Base-by-base conservation (phyloP, 2,888 invertebrate genomes). In the Leptopilina myrica region DNA sequence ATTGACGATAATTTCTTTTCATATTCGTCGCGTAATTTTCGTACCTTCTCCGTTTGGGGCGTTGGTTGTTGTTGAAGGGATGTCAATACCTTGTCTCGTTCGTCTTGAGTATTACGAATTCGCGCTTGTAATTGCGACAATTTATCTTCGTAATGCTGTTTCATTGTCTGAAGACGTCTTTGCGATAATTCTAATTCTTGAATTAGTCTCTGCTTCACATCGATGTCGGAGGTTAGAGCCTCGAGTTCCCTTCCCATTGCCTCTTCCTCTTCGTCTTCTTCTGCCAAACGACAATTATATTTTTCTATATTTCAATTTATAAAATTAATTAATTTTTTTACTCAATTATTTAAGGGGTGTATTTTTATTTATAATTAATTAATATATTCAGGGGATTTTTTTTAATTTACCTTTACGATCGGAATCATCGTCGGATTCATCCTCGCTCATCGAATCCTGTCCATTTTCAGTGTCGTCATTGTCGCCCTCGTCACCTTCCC, bases 171-270 rank as follows among this genome's bases (percentile, higher is more conserved):
- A 89, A 99, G 93, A 73, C 98, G 93, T 77, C 96, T 94, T 90
- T 99, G 98, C 0, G 97, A 97, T 79, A 95, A 92, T 91, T 99
- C 99, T 84, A 99, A 92, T 88, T 99, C 98, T 88, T 98, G 98
- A 83, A 99, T 98, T 66, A 99, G 93, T 79, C 97, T 96, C 85
- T 98, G 97, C 91, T 99, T 99, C 78, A 98, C 96, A 89, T 97
- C 97, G 84, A 99, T 99, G 92, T 99, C 98, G 69, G 96, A 96
- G 79, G 97, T 98, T 15, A 99, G 92, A 11, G 96, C 96, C 14
- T 97, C 96, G 80, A 99, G 92, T 90, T 98, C 97, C 49, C 96
- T 96, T 84, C 96, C 94, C 82, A 95, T 94, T 62, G 95, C 94
- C 65, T 93, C 93, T 81, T 93, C 93, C 78, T 93, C 93, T 77